Evolutionary conservation across 2,113 vertebrate genomes (phyloP).

Genomic region (Periophthalmus modestus): DNA sequence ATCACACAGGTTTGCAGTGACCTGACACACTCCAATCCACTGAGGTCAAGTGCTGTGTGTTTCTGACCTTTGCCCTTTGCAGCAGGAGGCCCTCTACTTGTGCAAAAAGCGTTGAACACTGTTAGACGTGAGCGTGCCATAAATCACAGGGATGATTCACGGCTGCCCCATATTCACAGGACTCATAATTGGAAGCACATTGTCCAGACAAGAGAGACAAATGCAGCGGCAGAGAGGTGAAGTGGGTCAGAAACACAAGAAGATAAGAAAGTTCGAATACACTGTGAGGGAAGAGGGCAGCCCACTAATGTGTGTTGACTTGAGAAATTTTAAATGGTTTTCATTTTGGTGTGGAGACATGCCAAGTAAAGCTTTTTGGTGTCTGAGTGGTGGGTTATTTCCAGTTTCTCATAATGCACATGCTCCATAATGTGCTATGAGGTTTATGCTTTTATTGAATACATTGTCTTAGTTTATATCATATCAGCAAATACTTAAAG

Average conservation of each 20-base stretch:
- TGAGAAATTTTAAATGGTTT: slow-evolving; percentile 21
- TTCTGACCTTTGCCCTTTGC: slow-evolving; percentile 85
- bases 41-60: slow-evolving; percentile 79
- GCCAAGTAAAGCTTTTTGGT: slow-evolving; percentile 8
- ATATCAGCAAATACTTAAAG: background rate
- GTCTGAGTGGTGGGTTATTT: background rate
- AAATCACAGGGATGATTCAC: slow-evolving; percentile 79
- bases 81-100: slow-evolving; percentile 80
- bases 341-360: slow-evolving; percentile 21
- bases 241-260: slow-evolving; percentile 50
- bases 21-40: slow-evolving; percentile 35
- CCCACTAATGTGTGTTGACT: slow-evolving; percentile 29
- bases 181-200: slow-evolving; percentile 91
- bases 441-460: background rate
- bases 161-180: slow-evolving; percentile 66
- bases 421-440: background rate
- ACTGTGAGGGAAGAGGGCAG: slow-evolving; percentile 23
- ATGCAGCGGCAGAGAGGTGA: slow-evolving; percentile 30
- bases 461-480: background rate
- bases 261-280: slow-evolving; percentile 33
- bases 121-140: slow-evolving; percentile 82
- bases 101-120: slow-evolving; percentile 84
- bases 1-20: slow-evolving; percentile 54
- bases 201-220: slow-evolving; percentile 62
- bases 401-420: background rate